Base-by-base conservation (phyloP, 2,888 invertebrate species). In the Anarsia innoxiella region DNA sequence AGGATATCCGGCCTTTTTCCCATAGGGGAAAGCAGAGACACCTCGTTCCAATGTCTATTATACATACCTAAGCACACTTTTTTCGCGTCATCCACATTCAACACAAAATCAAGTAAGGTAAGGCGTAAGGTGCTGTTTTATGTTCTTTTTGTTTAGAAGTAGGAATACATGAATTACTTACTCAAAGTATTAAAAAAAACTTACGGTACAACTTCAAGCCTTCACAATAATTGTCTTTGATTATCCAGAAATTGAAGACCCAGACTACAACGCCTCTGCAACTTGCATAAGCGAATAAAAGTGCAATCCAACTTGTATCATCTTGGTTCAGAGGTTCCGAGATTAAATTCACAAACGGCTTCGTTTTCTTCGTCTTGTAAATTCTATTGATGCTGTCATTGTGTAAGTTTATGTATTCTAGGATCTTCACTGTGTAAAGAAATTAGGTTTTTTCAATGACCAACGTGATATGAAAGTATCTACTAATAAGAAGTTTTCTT, bases 291-390 rank as follows among this genome's bases (percentile, higher is more conserved):
- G 77, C 76, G 38, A 82, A 45, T 1, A 74, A 39, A 2, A 80
- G 47, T 0, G 77, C 48, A n/a, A 79, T 66, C 83, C 83, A 83
- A 19, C 70, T 56, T 1, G 80, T 82, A 39, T 83, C 78, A n/a
- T n/a, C n/a, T n/a, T n/a, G n/a, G n/a, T n/a, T n/a, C n/a, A n/a
- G n/a, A n/a, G n/a, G n/a, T n/a, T n/a, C n/a, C n/a, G n/a, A n/a
- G 23, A 2, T 6, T 4, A 23, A 23, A 23, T 8, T 23, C 8
- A 8, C 23, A 23, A 23, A 23, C 23, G 23, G 23, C 23, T 23
- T 23, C n/a, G 23, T 23, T 8, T 4, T 12, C 32, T 6, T 36
- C 15, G n/a, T 41, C 14, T 51, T 43, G 39, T 47, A 57, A 35
- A 69, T 56, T 1, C 45, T 42, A 1, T 49, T 51, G 2, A 68